Conservation (phyloP, 2,113 vertebrate genomes). For the Calyptomena viridis region DNA sequence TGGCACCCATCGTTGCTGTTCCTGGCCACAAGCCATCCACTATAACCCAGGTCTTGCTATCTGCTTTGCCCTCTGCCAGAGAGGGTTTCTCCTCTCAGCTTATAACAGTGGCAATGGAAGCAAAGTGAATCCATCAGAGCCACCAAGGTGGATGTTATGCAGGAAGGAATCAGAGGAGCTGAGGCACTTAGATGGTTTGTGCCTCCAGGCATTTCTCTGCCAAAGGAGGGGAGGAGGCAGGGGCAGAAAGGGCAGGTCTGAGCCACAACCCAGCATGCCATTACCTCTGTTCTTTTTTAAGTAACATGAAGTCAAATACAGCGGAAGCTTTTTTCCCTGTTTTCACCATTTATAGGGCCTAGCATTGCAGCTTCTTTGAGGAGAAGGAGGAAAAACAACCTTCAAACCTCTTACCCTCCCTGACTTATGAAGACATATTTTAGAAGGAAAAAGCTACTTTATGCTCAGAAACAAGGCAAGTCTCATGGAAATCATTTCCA, state of each 20-base stretch:
- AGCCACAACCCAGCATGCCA: not conserved
- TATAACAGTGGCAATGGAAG: fast-evolving
- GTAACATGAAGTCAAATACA: not conserved
- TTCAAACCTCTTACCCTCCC: not conserved
- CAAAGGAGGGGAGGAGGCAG: not conserved
- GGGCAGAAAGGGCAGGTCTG: not conserved
- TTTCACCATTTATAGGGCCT: not conserved
- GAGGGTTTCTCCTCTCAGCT: not conserved
- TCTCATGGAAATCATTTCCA: not conserved
- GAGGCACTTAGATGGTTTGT: not conserved
- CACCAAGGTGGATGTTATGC: not conserved
- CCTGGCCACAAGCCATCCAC: not conserved
- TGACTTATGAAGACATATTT: not conserved
- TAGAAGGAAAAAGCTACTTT: not conserved
- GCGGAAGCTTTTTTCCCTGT: not conserved
- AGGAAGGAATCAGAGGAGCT: not conserved
- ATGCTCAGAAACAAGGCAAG: not conserved
- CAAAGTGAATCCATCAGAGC: not conserved
- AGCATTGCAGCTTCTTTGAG: not conserved
- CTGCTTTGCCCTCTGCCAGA: not conserved
- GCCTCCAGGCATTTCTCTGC: not conserved
- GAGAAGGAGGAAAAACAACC: not conserved
- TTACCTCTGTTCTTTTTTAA: not conserved
- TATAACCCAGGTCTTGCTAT: not conserved
- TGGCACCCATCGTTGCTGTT: not conserved